Evolutionary conservation across 2,797 vertebrate species (phyloP).

Genomic region (Leptoclinus maculatus): DNA sequence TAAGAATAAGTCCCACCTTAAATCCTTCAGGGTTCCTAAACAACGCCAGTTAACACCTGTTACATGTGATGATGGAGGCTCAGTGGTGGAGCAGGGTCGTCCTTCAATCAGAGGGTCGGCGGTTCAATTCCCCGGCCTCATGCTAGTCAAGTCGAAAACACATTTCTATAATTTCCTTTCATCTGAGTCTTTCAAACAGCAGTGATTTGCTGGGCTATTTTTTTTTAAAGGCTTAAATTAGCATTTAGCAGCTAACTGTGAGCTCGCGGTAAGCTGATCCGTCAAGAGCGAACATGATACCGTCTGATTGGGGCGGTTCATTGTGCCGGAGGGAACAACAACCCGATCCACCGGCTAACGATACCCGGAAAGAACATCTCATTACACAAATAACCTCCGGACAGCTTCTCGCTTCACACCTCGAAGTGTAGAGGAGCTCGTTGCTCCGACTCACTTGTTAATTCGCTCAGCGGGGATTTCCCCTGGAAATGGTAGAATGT

Average conservation of each 20-base stretch:
- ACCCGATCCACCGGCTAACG: background rate
- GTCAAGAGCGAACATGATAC: conserved; percentile 67
- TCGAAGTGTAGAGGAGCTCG: conserved; percentile 25
- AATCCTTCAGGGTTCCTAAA: conserved; percentile 82
- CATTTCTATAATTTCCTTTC: background rate
- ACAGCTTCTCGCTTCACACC: conserved; percentile 23
- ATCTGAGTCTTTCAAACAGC: background rate
- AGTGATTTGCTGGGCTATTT: conserved; percentile 56
- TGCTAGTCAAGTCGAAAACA: no score
- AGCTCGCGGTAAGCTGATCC: conserved; percentile 73
- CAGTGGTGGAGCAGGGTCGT: no score
- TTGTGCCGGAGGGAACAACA: conserved; percentile 10
- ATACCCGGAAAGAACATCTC: conserved; percentile 44
- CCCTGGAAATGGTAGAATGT: background rate
- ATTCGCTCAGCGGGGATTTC: conserved; percentile 20
- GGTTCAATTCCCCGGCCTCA: no score
- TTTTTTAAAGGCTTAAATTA: conserved; percentile 72
- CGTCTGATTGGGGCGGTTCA: conserved; percentile 32
- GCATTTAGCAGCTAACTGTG: conserved; percentile 57
- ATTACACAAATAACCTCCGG: conserved; percentile 41
- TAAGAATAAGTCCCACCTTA: conserved; percentile 83
- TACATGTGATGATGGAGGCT: conserved; percentile 59
- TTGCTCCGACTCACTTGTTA: conserved; percentile 5
- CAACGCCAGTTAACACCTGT: conserved; percentile 83
- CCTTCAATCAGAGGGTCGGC: no score